Conservation (phyloP, 2,113 vertebrate genomes). For the Hiodon tergisus region DNA sequence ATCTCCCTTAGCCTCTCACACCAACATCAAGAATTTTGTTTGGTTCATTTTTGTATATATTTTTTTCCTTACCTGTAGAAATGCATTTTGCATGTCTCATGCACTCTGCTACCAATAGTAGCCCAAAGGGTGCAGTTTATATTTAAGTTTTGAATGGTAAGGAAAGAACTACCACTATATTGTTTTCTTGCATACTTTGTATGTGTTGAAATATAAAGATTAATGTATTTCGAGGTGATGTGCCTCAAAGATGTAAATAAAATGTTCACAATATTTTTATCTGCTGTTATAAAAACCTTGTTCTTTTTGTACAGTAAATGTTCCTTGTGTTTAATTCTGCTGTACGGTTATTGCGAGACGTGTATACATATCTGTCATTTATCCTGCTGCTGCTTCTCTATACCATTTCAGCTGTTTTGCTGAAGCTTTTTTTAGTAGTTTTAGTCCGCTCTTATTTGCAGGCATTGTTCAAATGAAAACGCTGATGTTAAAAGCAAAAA, state of each 20-base stretch:
- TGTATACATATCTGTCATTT: conserved; percentile 72
- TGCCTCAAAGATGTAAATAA: conserved; percentile 57
- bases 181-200: conserved; percentile 31
- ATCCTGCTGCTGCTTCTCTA: conserved; percentile 60
- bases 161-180: conserved; percentile 25
- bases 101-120: conserved; percentile 44
- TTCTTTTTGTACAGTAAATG: conserved; percentile 68
- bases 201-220: conserved; percentile 36
- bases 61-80: conserved; percentile 35
- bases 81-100: conserved; percentile 41
- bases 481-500: conserved; percentile 2
- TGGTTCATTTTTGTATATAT: conserved; percentile 57
- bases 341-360: conserved; percentile 65
- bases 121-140: conserved; percentile 35
- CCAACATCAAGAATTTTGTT: conserved; percentile 33
- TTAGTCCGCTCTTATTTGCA: neutral
- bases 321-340: conserved; percentile 76
- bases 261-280: conserved; percentile 64
- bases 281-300: conserved; percentile 58
- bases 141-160: conserved; percentile 43
- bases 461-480: conserved; percentile 21
- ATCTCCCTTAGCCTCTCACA: neutral
- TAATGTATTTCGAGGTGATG: conserved; percentile 44
- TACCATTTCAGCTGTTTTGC: conserved; percentile 38
- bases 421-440: conserved; percentile 41